phyloP scores from a whole-genome alignment of 1,140 invertebrate genomes.

The Cyrtorhinus lividipennis region DNA sequence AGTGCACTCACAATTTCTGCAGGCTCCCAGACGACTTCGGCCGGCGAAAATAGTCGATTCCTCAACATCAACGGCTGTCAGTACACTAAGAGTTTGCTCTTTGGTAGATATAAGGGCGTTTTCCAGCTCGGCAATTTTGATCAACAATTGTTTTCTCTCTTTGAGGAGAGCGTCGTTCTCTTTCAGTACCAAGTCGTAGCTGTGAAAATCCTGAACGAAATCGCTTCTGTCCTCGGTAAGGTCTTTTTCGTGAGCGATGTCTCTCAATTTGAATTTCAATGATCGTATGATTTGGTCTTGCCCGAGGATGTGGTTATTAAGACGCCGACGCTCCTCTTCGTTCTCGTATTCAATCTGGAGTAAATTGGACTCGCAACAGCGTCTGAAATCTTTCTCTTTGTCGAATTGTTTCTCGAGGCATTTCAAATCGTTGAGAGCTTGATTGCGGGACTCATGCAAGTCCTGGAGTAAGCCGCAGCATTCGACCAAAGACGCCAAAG shows the following conservation, averaged over 20 bases:
- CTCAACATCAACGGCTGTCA: no score
- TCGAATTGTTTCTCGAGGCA: slow-evolving; percentile 15
- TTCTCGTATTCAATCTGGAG: slow-evolving; percentile 17
- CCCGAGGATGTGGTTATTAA: slow-evolving; percentile 1
- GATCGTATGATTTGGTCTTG: slow-evolving; percentile 14
- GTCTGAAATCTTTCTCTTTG: slow-evolving; percentile 16
- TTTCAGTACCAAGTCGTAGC: not conserved
- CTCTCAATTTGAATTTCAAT: slow-evolving; percentile 3
- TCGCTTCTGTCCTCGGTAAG: not conserved
- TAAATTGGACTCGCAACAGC: slow-evolving; percentile 10
- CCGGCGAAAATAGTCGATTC: no score
- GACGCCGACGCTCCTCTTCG: slow-evolving; percentile 7
- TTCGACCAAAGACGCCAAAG: slow-evolving; percentile 15
- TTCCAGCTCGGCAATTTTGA: slow-evolving; percentile 1
- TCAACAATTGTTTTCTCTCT: not conserved
- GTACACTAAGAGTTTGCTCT: no score
- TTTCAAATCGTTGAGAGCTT: slow-evolving; percentile 13
- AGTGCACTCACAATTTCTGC: not conserved
- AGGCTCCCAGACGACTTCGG: no score
- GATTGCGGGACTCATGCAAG: not conserved
- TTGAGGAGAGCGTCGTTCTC: slow-evolving; percentile 7
- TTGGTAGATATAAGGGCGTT: no score
- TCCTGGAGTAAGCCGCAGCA: not conserved
- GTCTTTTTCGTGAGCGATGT: not conserved
- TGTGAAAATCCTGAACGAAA: slow-evolving; percentile 4